phyloP scores from a whole-genome alignment of 2,797 vertebrate species.

The Liasis olivaceus region DNA sequence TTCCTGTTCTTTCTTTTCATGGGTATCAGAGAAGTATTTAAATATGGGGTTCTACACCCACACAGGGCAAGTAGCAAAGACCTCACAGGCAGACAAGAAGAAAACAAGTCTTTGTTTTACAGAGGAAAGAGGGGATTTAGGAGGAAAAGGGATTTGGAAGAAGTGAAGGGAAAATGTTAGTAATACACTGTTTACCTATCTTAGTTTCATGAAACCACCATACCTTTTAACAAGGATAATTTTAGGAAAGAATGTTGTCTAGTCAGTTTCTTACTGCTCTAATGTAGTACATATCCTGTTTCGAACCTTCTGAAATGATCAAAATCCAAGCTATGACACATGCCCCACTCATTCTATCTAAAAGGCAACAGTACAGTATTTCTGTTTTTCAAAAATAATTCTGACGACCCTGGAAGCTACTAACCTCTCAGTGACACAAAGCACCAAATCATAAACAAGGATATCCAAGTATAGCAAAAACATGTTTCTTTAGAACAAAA shows the following conservation, averaged over 20 bases:
- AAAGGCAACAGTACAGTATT: neutral
- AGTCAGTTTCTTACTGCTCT: neutral
- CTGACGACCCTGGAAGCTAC: neutral
- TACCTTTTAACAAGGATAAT: neutral
- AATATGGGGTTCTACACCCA: constrained; percentile 65
- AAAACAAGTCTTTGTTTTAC: constrained; percentile 75
- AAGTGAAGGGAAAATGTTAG: constrained; percentile 54
- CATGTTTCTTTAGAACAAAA: neutral
- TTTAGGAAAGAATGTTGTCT: neutral
- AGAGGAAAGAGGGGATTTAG: constrained; percentile 52
- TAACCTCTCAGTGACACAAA: neutral
- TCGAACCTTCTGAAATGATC: neutral
- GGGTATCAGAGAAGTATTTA: constrained; percentile 60
- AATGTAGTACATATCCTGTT: neutral
- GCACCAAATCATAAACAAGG: neutral
- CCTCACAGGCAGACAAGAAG: constrained; percentile 76
- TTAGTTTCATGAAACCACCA: neutral
- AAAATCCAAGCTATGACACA: neutral
- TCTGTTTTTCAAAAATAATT: neutral
- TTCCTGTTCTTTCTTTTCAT: constrained; percentile 61
- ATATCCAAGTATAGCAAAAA: neutral
- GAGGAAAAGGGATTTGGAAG: constrained; percentile 27
- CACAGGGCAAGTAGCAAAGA: constrained; percentile 61
- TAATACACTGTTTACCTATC: constrained; percentile 25
- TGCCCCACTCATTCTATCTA: neutral